Evolutionary conservation across 1,140 invertebrate species (phyloP), one percentile per base, ranked within the genome.

Genomic region (Riptortus pedestris): DNA sequence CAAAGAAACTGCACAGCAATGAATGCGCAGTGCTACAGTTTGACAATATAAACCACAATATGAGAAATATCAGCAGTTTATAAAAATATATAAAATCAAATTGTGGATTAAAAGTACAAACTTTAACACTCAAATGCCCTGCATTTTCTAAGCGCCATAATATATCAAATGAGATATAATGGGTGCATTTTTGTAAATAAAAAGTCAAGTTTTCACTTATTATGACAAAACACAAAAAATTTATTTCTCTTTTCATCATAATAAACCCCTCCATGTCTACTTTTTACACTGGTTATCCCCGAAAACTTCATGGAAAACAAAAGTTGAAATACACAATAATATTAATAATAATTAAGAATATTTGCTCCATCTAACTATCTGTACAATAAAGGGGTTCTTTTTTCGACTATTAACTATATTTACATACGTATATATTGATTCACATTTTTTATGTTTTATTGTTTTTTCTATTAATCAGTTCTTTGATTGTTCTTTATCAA

Each of bases 181-280:
- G 48, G 48, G 48, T n/a, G 24, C n/a, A 27, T 14, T 59, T 59
- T 4, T 38, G n/a, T 11, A 51, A 67, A 67, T 67, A 65, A 67
- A 62, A 60, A 67, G 51, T 22, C 51, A 55, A 47, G 43, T 47
- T 11, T 65, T 67, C 60, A 64, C 31, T 57, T 65, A 67, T 67
- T 67, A 67, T 67, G 67, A 67, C 67, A 67, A 67, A 67, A 67
- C 67, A 67, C 67, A 67, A 67, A 55, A 55, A 65, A 67, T 67
- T 67, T 67, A 67, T 67, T 67, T 67, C 45, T 52, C 62, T 63
- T 47, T 48, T 59, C 59, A 38, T 63, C 62, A 63, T 63, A 60
- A 67, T 63, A 65, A 65, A 65, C 58, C 67, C 60, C 62, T 52
- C 55, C 60, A 18, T 52, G 28, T 62, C 66, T 67, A 67, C 61